phyloP scores from a whole-genome alignment of 2,113 vertebrate species.

The Sphaerodactylus townsendi region DNA sequence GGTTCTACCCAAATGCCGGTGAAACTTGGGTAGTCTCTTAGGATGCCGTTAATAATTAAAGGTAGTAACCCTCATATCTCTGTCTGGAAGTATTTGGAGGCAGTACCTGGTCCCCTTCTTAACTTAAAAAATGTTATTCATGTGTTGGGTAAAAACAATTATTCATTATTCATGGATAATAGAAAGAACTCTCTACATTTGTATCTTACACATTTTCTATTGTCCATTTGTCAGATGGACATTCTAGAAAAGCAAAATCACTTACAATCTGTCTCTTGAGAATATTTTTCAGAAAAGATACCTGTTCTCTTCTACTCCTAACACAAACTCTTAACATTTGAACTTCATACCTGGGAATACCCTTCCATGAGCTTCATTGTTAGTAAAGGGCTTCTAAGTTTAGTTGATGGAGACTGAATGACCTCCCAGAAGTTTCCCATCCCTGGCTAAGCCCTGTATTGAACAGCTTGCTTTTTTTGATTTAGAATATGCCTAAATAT shows the following conservation, averaged over 20 bases:
- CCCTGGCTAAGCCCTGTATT: background rate
- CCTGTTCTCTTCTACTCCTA: background rate
- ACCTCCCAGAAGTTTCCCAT: background rate
- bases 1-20: too few species aligned
- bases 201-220: background rate
- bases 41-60: too few species aligned
- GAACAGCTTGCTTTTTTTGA: background rate
- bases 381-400: background rate
- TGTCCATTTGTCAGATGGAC: background rate
- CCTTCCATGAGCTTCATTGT: too few species aligned
- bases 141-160: background rate
- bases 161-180: background rate
- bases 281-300: background rate
- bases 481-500: accelerated
- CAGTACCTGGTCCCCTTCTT: too few species aligned
- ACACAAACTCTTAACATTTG: background rate
- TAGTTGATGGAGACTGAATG: background rate
- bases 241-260: background rate
- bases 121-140: background rate
- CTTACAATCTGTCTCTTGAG: background rate
- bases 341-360: background rate
- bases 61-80: too few species aligned
- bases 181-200: background rate
- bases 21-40: too few species aligned
- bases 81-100: too few species aligned